phyloP scores from a whole-genome alignment of 2,113 vertebrate genomes.

The Rafetus swinhoei region DNA sequence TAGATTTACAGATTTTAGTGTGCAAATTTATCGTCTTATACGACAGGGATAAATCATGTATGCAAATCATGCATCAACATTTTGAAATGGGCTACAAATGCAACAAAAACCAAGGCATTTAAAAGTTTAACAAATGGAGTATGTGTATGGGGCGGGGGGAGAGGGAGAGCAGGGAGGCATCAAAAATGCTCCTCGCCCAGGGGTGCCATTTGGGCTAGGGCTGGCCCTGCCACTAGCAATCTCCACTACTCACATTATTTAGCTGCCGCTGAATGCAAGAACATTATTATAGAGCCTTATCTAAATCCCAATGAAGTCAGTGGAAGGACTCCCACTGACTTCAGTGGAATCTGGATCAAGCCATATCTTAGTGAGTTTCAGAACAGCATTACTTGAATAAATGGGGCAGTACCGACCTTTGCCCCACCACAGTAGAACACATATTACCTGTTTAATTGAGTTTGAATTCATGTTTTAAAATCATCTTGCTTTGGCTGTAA shows the following conservation, averaged over 20 bases:
- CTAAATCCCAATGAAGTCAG: not conserved
- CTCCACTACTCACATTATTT: not conserved
- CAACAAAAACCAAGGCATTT: too few relatives aligned
- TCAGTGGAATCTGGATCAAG: not conserved
- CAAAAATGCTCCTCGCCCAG: too few relatives aligned
- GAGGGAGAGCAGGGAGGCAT: too few relatives aligned
- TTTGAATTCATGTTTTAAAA: not conserved
- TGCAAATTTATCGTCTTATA: too few relatives aligned
- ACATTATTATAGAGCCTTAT: not conserved
- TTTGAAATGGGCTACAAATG: too few relatives aligned
- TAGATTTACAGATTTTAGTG: too few relatives aligned
- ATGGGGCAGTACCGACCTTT: not conserved
- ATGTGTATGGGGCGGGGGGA: too few relatives aligned
- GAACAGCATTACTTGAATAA: not conserved
- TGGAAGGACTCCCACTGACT: rapidly evolving
- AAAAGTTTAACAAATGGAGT: too few relatives aligned
- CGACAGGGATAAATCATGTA: too few relatives aligned
- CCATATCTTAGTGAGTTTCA: rapidly evolving
- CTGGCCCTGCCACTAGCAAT: not conserved
- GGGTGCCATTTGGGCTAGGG: too few relatives aligned
- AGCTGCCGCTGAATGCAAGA: not conserved
- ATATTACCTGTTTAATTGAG: not conserved
- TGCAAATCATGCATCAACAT: too few relatives aligned
- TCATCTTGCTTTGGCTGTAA: not conserved
- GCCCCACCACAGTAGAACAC: not conserved